These are phyloP conservation scores for Takifugu bimaculatus DNA, from an alignment of 2,113 vertebrate species.

Conservation along the genomic window DNA sequence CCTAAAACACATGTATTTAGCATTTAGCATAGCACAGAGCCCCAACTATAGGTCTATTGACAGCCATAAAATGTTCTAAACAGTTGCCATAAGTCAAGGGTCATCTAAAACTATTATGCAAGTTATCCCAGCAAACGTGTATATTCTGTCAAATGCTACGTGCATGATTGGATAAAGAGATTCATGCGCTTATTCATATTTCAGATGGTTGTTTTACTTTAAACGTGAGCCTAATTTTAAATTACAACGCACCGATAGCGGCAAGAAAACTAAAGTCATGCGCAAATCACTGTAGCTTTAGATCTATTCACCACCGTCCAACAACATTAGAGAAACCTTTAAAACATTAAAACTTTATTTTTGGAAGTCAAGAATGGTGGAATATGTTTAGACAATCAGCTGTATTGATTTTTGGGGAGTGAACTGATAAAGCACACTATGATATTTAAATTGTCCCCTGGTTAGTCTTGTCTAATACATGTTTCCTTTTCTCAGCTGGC, in stretches of 20 bases:
- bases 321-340: not conserved
- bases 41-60: too few species aligned
- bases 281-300: constrained; percentile 6
- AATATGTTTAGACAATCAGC: too few species aligned
- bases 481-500: constrained; percentile 65
- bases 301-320: constrained; percentile 9
- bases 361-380: too few species aligned
- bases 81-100: constrained; percentile 22
- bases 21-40: too few species aligned
- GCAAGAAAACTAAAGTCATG: constrained; percentile 28
- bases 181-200: constrained; percentile 14
- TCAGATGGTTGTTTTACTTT: constrained; percentile 41
- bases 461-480: constrained; percentile 1
- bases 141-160: constrained; percentile 19
- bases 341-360: too few species aligned
- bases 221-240: constrained; percentile 34
- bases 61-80: constrained; percentile 11
- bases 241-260: constrained; percentile 49
- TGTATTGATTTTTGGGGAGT: not conserved
- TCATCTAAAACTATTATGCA: constrained; percentile 48
- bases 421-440: not conserved
- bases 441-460: not conserved
- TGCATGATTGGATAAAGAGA: constrained; percentile 7
- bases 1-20: too few species aligned
- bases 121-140: constrained; percentile 6